Conservation (phyloP, 2,888 invertebrate species). For the Koerneria pararmatus region DNA sequence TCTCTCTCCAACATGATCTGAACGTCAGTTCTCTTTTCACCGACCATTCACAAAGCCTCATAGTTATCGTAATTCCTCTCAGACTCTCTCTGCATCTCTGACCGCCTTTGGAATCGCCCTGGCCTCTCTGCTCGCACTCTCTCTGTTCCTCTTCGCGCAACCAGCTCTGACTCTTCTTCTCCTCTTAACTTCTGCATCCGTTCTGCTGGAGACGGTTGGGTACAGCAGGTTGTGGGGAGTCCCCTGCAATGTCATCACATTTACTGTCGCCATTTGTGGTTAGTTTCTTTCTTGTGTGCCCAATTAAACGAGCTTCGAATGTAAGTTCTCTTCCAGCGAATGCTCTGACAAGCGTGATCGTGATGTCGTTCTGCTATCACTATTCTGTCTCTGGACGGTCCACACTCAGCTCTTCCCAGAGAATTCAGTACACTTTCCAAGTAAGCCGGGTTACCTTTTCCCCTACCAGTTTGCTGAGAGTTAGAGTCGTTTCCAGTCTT, state of each 20-base stretch:
- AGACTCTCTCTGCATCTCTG: slow-evolving; percentile 36
- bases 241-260: slow-evolving; percentile 52
- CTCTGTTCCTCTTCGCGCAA: slow-evolving; percentile 42
- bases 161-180: slow-evolving; percentile 41
- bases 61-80: slow-evolving; percentile 12
- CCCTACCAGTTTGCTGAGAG: slow-evolving; percentile 2
- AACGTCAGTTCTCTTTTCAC: slow-evolving; percentile 26
- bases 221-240: slow-evolving; percentile 44
- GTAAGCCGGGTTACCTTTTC: slow-evolving; percentile 22
- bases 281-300: background rate
- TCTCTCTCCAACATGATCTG: slow-evolving; percentile 55
- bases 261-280: slow-evolving; percentile 44
- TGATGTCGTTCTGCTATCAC: slow-evolving; percentile 51
- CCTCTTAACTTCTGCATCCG: slow-evolving; percentile 35
- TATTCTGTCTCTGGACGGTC: slow-evolving; percentile 49
- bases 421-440: slow-evolving; percentile 57
- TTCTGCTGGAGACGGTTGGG: slow-evolving; percentile 42
- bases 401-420: slow-evolving; percentile 36
- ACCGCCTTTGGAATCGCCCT: slow-evolving; percentile 37
- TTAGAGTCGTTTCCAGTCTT: slow-evolving; percentile 30
- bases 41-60: background rate
- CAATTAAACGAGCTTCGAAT: background rate
- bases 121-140: slow-evolving; percentile 31
- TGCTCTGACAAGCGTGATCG: slow-evolving; percentile 44
- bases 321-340: slow-evolving; percentile 36